Base-by-base conservation (phyloP, 2,113 vertebrate species). In the Pteronura brasiliensis region DNA sequence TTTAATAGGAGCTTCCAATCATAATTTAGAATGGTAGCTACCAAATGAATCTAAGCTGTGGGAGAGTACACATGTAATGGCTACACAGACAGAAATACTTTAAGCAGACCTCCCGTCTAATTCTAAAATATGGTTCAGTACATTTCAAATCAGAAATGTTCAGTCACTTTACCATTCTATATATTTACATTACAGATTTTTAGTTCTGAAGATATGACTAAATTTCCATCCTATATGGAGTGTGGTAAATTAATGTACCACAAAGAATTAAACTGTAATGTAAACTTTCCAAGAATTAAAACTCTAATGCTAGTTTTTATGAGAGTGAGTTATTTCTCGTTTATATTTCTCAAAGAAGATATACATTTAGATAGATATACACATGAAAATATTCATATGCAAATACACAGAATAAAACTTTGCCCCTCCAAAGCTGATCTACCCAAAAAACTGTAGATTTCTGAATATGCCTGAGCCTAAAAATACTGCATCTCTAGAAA, bases 21-120 rank as follows among this genome's bases (percentile, higher is more conserved):
- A 76, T 34, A 93, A 95, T 88, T 94, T 88, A 82, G 42, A 93
- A 79, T 49, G 20, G 63, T 44, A 85, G 12, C 71, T 90, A 94
- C 4, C 9, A 74, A 87, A 18, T 6, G 93, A 93, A 89, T 65
- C 29, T 95, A 86, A 72, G 49, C 20, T 91, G 36, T 94, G 49
- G 52, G 65, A 76, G 11, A 86, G 65, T 67, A 15, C 31, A 27
- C 63, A 39, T n/a, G 52, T 57, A 96, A 90, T 85, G 21, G 76
- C 65, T 81, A 55, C 77, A 49, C 29, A 90, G 55, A 76, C 9
- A 82, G 42, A 96, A 88, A 84, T 59, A 71, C 20, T 27, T 69
- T 82, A 77, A 93, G 42, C 31, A 83, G 6, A 74, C 8, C 87
- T 88, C 34, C 77, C 42, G 25, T 7, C 44, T 91, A 55, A 34